A percentile compares a stretch with the other conserved stretches of the same genome.
phyloP scores from a whole-genome alignment of 1,140 invertebrate species.

The Pachypsylla venusta region DNA sequence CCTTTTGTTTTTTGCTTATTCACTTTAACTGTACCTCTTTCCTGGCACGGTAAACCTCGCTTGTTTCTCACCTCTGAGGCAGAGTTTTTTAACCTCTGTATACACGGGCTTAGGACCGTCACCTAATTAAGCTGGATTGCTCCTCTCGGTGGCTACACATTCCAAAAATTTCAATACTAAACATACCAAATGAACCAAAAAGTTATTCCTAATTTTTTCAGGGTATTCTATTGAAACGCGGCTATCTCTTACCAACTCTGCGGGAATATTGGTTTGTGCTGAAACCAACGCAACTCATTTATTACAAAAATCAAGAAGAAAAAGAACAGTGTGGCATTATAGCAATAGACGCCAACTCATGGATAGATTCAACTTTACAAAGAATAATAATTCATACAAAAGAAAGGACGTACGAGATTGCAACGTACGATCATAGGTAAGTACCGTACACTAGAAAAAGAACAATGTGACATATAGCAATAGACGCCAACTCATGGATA shows the following conservation, averaged over 20 bases:
- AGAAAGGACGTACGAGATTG: conserved; percentile 49
- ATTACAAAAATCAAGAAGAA: conserved; percentile 54
- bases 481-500: conserved; percentile 24
- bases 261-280: conserved; percentile 68
- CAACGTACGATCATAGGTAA: conserved; percentile 46
- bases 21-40: no score
- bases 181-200: no score
- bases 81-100: no score
- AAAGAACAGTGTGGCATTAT: conserved; percentile 47
- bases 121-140: no score
- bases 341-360: conserved; percentile 21
- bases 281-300: conserved; percentile 51
- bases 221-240: conserved; percentile 54
- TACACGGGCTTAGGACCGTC: no score
- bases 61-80: no score
- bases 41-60: no score
- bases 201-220: conserved; percentile 28
- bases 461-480: conserved; percentile 40
- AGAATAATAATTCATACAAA: conserved; percentile 43
- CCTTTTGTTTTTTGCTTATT: no score
- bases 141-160: no score
- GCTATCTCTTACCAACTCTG: conserved; percentile 55
- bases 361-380: conserved; percentile 23
- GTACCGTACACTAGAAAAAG: no score
- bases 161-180: no score